Base-by-base conservation (phyloP, 2,113 vertebrate species). In the Oreotragus oreotragus region DNA sequence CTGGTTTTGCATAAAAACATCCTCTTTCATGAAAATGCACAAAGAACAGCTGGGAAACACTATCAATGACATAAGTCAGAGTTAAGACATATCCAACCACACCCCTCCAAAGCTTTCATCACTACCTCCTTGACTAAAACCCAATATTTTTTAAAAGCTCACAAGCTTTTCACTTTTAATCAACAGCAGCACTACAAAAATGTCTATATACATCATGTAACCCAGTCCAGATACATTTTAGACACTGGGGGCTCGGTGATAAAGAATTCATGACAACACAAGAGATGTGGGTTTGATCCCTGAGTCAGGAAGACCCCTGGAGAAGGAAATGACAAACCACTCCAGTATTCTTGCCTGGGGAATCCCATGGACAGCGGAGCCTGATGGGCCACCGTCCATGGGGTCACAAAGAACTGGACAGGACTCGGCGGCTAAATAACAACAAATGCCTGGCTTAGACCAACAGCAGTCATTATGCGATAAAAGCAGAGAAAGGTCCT, bases 1-100 rank as follows among this genome's bases (percentile, higher is more conserved):
- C 84, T 96, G 86, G 80, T 27, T 96, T 90, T 88, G 45, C 30
- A 87, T 73, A 62, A 86, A 97, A 97, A 92, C 19, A 83, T 28
- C 36, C 62, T 73, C 86, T 94, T 73, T 45, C 60, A 81, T 77
- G 47, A 95, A 97, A 92, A 97, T 43, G 7, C 66, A 77, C 39
- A 91, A 85, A 76, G 64, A 93, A 86, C 66, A 96, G 13, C 53
- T 70, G 45, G 39, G 49, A 49, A 90, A 95, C 47, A 96, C 51
- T 57, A 85, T 13, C 16, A 5, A 39, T 83, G 57, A 30, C 60
- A 92, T 28, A 81, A 86, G 53, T 91, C 43, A 73, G 39, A 95
- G 64, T 43, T 19, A 62, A 76, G 15, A 80, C 1, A 1, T 73
- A 8, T n/a, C 28, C 47, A 58, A 62, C 33, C 84, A 97, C 43